Conservation (phyloP, 1,140 invertebrate genomes). For the Heliconius himera region DNA sequence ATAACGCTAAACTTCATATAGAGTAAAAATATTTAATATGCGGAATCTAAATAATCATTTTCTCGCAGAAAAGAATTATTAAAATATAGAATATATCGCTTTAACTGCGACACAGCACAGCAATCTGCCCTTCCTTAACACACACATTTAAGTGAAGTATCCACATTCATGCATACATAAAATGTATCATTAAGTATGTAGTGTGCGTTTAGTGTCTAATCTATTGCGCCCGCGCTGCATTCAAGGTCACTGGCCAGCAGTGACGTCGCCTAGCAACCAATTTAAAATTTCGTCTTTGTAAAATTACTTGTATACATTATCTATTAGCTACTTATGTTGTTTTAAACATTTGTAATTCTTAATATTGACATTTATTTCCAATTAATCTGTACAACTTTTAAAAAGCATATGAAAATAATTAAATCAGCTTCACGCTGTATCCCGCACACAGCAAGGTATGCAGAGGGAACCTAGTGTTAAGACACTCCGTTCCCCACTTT, state of each 20-base stretch:
- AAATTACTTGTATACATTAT: background rate
- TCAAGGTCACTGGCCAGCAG: conserved; percentile 77
- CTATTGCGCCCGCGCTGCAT: conserved; percentile 66
- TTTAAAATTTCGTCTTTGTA: conserved; percentile 51
- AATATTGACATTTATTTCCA: no score
- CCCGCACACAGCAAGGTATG: no score
- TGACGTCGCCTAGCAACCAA: conserved; percentile 63
- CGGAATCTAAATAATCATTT: background rate
- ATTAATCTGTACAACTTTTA: no score
- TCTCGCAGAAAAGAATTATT: background rate
- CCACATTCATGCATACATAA: conserved; percentile 24
- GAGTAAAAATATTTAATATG: background rate
- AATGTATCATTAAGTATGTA: conserved; percentile 20
- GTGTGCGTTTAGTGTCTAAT: conserved; percentile 62
- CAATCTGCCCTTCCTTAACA: conserved; percentile 54
- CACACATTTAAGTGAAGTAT: conserved; percentile 40
- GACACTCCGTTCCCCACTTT: no score
- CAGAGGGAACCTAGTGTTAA: no score
- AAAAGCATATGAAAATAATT: no score
- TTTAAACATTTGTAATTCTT: no score
- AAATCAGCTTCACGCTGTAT: no score
- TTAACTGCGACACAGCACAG: conserved; percentile 43
- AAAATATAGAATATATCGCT: background rate
- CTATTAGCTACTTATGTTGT: no score
- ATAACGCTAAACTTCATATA: background rate